Evolutionary conservation across 1,140 invertebrate species (phyloP).

Genomic region (Leptestheria dahalacensis): DNA sequence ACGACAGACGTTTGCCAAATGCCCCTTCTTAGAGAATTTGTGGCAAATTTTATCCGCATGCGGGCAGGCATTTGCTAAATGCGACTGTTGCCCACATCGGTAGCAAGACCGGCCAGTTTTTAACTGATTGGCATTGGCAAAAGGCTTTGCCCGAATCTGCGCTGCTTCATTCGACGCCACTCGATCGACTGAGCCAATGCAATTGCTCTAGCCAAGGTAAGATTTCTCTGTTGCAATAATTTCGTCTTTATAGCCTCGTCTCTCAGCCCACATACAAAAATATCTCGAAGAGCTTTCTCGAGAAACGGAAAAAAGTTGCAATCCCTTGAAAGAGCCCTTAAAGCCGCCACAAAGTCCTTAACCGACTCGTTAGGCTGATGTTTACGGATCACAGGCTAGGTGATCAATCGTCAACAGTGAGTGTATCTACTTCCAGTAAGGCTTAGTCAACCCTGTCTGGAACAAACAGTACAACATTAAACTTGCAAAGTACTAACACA

Average conservation of each 20-base stretch:
- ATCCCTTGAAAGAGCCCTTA: not conserved
- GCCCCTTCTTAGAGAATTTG: conserved; percentile 14
- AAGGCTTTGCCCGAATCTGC: not conserved
- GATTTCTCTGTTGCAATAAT: not conserved
- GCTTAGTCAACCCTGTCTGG: no score
- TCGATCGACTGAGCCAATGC: not conserved
- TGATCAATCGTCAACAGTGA: no score
- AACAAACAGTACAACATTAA: no score
- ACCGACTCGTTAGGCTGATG: conserved; percentile 2
- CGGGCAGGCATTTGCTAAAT: not conserved
- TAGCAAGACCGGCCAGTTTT: not conserved
- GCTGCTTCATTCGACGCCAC: not conserved
- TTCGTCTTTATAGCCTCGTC: not conserved
- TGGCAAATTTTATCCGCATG: conserved; percentile 3
- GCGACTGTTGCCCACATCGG: not conserved
- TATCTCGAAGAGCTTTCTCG: conserved; percentile 4
- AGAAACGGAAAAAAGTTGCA: conserved; percentile 11
- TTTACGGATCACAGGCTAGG: no score
- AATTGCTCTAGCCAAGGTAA: conserved; percentile 6
- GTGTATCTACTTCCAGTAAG: no score
- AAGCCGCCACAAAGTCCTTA: conserved; percentile 1
- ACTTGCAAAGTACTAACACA: no score
- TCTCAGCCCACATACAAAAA: conserved; percentile 6
- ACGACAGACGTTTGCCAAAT: conserved; percentile 10
- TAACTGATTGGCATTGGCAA: not conserved